phyloP scores from a whole-genome alignment of 2,888 invertebrate genomes.

The Diogma glabrata region DNA sequence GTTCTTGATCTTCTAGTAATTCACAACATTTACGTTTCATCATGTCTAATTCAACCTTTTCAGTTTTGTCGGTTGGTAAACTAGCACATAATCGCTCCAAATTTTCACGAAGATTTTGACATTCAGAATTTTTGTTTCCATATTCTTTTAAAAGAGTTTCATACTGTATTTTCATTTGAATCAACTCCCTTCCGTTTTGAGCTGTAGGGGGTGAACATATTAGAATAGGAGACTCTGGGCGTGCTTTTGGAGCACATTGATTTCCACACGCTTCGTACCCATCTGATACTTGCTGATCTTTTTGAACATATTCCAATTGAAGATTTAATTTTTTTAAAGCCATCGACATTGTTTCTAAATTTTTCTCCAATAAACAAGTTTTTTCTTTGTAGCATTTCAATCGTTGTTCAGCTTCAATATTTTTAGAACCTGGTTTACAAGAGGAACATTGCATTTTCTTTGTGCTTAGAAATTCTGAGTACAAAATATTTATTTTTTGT shows the following conservation, averaged over 20 bases:
- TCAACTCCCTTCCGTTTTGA: no score
- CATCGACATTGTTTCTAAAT: slow-evolving; percentile 14
- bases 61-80: slow-evolving; percentile 12
- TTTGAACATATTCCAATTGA: slow-evolving; percentile 15
- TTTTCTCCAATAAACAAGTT: slow-evolving; percentile 13
- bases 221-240: no score
- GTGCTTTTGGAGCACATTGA: neutral
- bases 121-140: no score
- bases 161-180: no score
- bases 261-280: neutral
- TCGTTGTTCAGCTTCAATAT: slow-evolving; percentile 7
- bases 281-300: slow-evolving; percentile 11
- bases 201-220: no score
- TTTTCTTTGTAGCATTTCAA: slow-evolving; percentile 13
- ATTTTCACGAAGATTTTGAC: no score
- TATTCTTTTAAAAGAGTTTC: no score
- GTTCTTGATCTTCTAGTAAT: slow-evolving; percentile 28
- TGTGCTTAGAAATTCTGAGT: slow-evolving; percentile 11
- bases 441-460: neutral
- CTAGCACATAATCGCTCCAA: no score
- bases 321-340: slow-evolving; percentile 14
- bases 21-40: slow-evolving; percentile 29
- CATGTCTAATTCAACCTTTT: slow-evolving; percentile 27
- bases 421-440: neutral
- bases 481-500: slow-evolving; percentile 16